phyloP scores from a whole-genome alignment of 2,888 invertebrate genomes.

The Patella ulyssiponensis region DNA sequence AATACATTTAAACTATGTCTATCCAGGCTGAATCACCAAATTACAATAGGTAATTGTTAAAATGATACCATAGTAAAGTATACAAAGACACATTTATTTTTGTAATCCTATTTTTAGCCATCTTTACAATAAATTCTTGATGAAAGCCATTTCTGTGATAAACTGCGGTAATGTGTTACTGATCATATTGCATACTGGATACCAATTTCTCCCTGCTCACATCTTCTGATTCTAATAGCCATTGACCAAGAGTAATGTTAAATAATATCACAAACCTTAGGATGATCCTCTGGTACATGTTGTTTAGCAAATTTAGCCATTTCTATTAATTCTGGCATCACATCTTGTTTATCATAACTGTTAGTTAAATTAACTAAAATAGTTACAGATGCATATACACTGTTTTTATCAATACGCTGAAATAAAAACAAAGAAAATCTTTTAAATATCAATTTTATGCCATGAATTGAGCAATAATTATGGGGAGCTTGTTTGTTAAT shows the following conservation, averaged over 20 bases:
- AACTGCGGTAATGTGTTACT: too few species aligned
- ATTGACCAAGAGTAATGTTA: too few species aligned
- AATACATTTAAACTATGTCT: constrained; percentile 35
- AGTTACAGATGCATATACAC: constrained; percentile 79
- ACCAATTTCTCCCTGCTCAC: too few species aligned
- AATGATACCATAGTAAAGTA: not conserved
- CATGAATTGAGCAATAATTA: too few species aligned
- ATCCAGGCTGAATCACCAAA: not conserved
- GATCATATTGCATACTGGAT: too few species aligned
- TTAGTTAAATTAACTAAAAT: constrained; percentile 97
- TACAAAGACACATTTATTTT: too few species aligned
- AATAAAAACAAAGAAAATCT: constrained; percentile 17
- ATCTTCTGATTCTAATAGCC: too few species aligned
- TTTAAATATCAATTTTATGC: not conserved
- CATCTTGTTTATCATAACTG: constrained; percentile 96
- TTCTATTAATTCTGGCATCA: constrained; percentile 96
- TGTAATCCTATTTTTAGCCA: too few species aligned
- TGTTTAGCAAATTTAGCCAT: constrained; percentile 99
- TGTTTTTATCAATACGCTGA: constrained; percentile 61
- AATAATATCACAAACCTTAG: constrained; percentile 56
- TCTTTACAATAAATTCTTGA: too few species aligned
- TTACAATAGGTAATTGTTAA: not conserved
- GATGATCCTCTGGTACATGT: constrained; percentile 96
- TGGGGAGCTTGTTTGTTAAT: too few species aligned
- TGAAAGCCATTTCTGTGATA: too few species aligned